Conservation (phyloP, 2,888 invertebrate genomes). For the Neoascia interrupta region DNA sequence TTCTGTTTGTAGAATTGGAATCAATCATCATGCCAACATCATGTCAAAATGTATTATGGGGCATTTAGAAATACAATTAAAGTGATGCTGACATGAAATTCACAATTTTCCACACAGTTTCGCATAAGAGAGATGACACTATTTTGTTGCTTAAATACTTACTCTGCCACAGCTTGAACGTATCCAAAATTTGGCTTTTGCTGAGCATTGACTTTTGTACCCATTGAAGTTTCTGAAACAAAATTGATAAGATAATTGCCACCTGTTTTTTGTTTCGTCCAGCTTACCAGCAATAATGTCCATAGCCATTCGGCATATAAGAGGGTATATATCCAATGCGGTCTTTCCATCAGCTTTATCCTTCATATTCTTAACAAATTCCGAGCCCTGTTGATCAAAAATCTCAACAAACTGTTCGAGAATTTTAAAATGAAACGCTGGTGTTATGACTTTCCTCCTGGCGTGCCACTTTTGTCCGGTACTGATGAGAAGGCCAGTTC, state of each 20-base stretch:
- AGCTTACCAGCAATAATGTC: constrained; percentile 81
- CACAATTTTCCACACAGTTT: too few species aligned
- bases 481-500: constrained; percentile 76
- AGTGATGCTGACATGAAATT: too few species aligned
- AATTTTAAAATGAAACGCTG: constrained; percentile 90
- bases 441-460: constrained; percentile 86
- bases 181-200: constrained; percentile 84
- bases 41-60: too few species aligned
- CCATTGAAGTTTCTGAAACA: constrained; percentile 76
- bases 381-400: constrained; percentile 84
- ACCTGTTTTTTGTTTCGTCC: too few species aligned
- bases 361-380: constrained; percentile 82
- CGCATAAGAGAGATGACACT: too few species aligned
- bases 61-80: too few species aligned
- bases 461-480: constrained; percentile 83
- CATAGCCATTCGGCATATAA: constrained; percentile 82
- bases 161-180: constrained; percentile 86
- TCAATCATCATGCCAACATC: too few species aligned
- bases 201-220: constrained; percentile 80
- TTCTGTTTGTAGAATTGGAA: too few species aligned
- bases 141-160: too few species aligned
- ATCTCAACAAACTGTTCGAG: constrained; percentile 86
- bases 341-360: constrained; percentile 78
- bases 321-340: constrained; percentile 82
- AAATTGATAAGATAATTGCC: too few species aligned